Conservation (phyloP, 2,888 invertebrate genomes). For the Sarcophaga rosellei region DNA sequence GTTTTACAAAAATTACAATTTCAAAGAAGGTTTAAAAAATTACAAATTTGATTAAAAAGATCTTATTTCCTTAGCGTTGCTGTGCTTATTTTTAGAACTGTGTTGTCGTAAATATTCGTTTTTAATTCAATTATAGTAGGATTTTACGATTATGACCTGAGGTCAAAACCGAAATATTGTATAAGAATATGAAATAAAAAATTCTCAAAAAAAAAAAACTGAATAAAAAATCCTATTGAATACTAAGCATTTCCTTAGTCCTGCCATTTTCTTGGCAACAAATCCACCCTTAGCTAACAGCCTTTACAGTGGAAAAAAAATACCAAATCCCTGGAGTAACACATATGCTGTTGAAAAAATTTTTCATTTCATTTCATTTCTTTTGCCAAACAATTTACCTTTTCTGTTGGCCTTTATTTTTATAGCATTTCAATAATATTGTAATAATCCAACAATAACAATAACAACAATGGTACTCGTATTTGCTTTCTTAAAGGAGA, state of each 20-base stretch:
- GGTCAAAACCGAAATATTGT: slow-evolving; percentile 42
- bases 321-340: slow-evolving; percentile 60
- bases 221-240: background rate
- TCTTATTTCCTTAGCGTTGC: too few relatives aligned
- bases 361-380: slow-evolving; percentile 20
- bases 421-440: slow-evolving; percentile 62
- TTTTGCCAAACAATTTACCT: slow-evolving; percentile 49
- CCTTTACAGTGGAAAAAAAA: background rate
- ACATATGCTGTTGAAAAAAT: slow-evolving; percentile 32
- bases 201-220: slow-evolving; percentile 31
- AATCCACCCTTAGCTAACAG: background rate
- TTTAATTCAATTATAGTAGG: slow-evolving; percentile 63
- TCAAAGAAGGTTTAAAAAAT: too few relatives aligned
- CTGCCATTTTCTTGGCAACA: background rate
- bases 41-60: too few relatives aligned
- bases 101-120: slow-evolving; percentile 34
- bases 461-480: too few relatives aligned
- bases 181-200: slow-evolving; percentile 62
- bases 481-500: background rate
- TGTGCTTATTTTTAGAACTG: too few relatives aligned
- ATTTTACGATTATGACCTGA: slow-evolving; percentile 58
- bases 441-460: slow-evolving; percentile 27
- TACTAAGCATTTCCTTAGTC: background rate
- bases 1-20: too few relatives aligned
- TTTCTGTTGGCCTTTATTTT: slow-evolving; percentile 29